These are phyloP conservation scores for Drosophila heteroneura DNA, from an alignment of 2,888 invertebrate species.

Conservation along the genomic window DNA sequence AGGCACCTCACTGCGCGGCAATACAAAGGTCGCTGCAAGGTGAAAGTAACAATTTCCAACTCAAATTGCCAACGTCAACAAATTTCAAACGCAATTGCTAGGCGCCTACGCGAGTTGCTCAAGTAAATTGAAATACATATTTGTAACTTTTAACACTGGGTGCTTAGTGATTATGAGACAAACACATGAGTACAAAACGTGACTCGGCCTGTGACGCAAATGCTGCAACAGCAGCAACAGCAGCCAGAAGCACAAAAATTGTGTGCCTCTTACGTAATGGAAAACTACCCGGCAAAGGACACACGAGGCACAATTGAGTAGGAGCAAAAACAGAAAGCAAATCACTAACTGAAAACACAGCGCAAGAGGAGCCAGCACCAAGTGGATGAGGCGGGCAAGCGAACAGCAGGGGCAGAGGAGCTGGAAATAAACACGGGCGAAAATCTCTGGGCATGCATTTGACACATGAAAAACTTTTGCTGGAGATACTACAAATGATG, in stretches of 20 bases:
- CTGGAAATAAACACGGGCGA: conserved; percentile 37
- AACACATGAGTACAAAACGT: conserved; percentile 23
- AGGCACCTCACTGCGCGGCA: background rate
- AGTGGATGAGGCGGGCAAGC: background rate
- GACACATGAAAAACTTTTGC: conserved; percentile 70
- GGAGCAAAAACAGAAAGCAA: conserved; percentile 40
- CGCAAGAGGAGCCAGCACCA: conserved; percentile 2
- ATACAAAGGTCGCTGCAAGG: conserved; percentile 53
- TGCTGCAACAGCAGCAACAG: conserved; percentile 16
- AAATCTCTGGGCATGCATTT: conserved; percentile 69
- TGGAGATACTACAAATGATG: conserved; percentile 57
- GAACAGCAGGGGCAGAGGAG: background rate
- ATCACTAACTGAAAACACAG: conserved; percentile 30
- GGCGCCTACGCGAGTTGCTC: conserved; percentile 21
- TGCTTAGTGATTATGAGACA: conserved; percentile 68
- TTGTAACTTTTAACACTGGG: conserved; percentile 5
- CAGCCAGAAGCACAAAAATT: conserved; percentile 8
- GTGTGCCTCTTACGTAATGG: conserved; percentile 61
- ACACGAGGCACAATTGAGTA: background rate
- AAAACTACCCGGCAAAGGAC: conserved; percentile 49
- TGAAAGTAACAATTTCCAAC: conserved; percentile 14
- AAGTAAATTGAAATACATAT: conserved; percentile 27
- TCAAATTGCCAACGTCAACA: background rate
- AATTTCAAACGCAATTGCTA: conserved; percentile 4
- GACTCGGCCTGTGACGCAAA: conserved; percentile 62